Evolutionary conservation across 2,888 invertebrate species (phyloP), one percentile per base, ranked within the genome.

Genomic region (Synanthedon tipuliformis): DNA sequence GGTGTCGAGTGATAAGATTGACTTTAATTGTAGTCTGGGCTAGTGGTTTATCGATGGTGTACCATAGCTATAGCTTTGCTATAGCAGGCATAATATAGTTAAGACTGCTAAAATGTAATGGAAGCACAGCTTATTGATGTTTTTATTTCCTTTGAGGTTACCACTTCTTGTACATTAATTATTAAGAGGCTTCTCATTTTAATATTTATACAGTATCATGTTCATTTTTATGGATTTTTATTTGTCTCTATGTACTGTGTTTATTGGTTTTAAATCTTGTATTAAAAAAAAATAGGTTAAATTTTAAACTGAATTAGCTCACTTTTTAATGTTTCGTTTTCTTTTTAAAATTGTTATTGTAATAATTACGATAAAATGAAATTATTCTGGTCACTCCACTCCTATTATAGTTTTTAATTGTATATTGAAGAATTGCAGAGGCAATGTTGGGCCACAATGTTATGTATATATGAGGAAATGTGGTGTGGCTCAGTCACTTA

Each of bases 301-400:
- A 34, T 34, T 34, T 34, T 34, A 34, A 34, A 34, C 34, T 10
- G 27, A 13, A 13, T 13, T 15, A 45, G 45, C 7, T 55, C 51
- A 55, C 41, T 65, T 71, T 65, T 75, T 65, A 65, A 18, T 5
- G 58, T 61, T 65, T 66, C 63, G 68, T 64, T 55, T 73, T 72
- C 71, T 60, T 65, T 64, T 64, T 65, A 71, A 73, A 75, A 74
- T 75, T 73, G 73, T 78, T 73, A 68, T 71, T 67, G 62, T 61
- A 61, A 62, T 49, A 18, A 49, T 45, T 45, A 63, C 57, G 57
- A 69, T 68, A 69, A 63, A 68, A 34, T 57, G 62, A 65, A 75
- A 74, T 67, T 73, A 72, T 81, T 82, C 81, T 82, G 80, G 82
- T 82, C 81, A 81, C 67, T 77, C 66, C 72, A 73, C 75, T 76